These are phyloP conservation scores for Spodoptera exigua DNA, from an alignment of 2,888 invertebrate genomes.

Conservation along the genomic window DNA sequence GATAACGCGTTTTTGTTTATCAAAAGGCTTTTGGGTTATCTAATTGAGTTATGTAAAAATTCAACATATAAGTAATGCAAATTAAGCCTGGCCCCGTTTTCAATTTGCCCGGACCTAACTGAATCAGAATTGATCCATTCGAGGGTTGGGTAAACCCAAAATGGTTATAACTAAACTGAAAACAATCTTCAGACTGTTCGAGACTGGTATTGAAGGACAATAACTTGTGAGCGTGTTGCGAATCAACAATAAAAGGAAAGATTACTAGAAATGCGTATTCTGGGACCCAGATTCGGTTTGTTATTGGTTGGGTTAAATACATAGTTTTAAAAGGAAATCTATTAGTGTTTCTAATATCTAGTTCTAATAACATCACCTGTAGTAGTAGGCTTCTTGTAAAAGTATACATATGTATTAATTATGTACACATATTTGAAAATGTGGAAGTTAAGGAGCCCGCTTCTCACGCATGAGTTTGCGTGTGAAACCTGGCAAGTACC, in stretches of 20 bases:
- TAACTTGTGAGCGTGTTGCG: constrained; percentile 58
- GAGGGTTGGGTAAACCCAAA: constrained; percentile 62
- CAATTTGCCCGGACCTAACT: constrained; percentile 46
- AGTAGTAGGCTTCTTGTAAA: no score
- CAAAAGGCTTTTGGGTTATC: constrained; percentile 39
- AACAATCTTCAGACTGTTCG: constrained; percentile 60
- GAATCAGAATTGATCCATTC: constrained; percentile 65
- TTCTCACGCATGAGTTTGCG: no score
- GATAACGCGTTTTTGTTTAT: constrained; percentile 43
- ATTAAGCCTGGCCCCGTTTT: constrained; percentile 48
- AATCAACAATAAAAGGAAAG: constrained; percentile 59
- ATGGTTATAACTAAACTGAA: constrained; percentile 64
- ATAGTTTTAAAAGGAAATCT: no score
- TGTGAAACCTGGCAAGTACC: no score
- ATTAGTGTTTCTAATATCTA: no score
- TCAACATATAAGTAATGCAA: constrained; percentile 44
- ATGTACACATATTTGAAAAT: no score
- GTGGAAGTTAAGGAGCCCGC: no score
- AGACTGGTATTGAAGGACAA: constrained; percentile 56
- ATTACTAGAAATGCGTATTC: constrained; percentile 48
- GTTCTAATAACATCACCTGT: no score
- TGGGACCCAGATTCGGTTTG: constrained; percentile 29
- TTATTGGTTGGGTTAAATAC: constrained; percentile 19
- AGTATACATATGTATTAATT: no score
- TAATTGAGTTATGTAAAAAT: constrained; percentile 48